A percentile compares a stretch with the other conserved stretches of the same genome.
phyloP scores from a whole-genome alignment of 1,140 invertebrate species.

The Acarapis woodi region DNA sequence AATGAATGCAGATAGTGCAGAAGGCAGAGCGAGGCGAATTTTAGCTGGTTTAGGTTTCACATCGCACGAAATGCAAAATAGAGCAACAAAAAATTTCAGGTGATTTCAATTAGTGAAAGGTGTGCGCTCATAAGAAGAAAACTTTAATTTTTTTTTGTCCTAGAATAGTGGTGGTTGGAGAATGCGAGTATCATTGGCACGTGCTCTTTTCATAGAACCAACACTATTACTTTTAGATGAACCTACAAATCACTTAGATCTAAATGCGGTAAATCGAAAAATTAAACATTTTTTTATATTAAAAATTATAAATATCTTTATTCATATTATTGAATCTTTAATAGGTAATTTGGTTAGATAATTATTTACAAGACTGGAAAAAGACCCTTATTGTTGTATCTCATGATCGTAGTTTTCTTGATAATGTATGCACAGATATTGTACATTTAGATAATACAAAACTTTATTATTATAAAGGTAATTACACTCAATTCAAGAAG shows the following conservation, averaged over 20 bases:
- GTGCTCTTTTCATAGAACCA: slow-evolving; percentile 44
- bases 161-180: slow-evolving; percentile 97
- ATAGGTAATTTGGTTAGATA: slow-evolving; percentile 97
- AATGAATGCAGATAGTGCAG: slow-evolving; percentile 85
- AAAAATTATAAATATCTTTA: too few relatives aligned
- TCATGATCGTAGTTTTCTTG: slow-evolving; percentile 96
- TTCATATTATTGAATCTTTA: too few relatives aligned
- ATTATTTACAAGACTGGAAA: slow-evolving; percentile 83
- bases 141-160: too few relatives aligned
- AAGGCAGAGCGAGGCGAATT: slow-evolving; percentile 72
- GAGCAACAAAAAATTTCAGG: slow-evolving; percentile 77
- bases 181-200: slow-evolving; percentile 83
- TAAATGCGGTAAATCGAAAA: slow-evolving; percentile 97
- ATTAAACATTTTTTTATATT: too few relatives aligned
- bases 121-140: too few relatives aligned
- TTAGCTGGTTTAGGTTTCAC: slow-evolving; percentile 88
- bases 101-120: too few relatives aligned
- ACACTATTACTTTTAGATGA: slow-evolving; percentile 84
- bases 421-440: slow-evolving; percentile 96
- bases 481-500: slow-evolving; percentile 85
- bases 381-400: slow-evolving; percentile 90
- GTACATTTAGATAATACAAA: slow-evolving; percentile 86
- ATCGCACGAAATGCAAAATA: slow-evolving; percentile 55
- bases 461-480: slow-evolving; percentile 87
- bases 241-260: slow-evolving; percentile 53